Conservation (phyloP, 2,888 invertebrate genomes). For the Caradrina clavipalpis region DNA sequence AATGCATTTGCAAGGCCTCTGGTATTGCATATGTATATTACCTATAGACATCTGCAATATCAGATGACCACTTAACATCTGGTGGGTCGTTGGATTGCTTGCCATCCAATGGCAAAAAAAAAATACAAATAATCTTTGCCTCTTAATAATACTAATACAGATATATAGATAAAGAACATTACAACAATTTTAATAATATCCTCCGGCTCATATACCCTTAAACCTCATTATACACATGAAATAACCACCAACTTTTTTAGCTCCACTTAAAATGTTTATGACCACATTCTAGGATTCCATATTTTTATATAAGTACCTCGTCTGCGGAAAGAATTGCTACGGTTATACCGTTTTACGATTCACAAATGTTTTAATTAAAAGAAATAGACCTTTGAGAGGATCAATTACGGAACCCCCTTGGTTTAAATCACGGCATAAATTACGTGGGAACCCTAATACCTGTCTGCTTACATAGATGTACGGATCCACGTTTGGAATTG, state of each 20-base stretch:
- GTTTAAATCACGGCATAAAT: slow-evolving; percentile 57
- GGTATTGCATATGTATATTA: too few species aligned
- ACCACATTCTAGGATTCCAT: slow-evolving; percentile 54
- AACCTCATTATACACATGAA: slow-evolving; percentile 60
- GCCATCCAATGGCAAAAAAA: too few species aligned
- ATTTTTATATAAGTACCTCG: slow-evolving; percentile 56
- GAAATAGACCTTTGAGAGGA: slow-evolving; percentile 57
- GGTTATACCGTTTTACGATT: slow-evolving; percentile 57
- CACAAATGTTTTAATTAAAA: slow-evolving; percentile 63
- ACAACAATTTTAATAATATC: slow-evolving; percentile 32
- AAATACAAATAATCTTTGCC: too few species aligned
- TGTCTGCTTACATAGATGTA: slow-evolving; percentile 45
- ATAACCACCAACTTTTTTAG: slow-evolving; percentile 55
- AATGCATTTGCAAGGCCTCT: too few species aligned
- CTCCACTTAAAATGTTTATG: slow-evolving; percentile 63
- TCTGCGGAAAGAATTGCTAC: slow-evolving; percentile 54
- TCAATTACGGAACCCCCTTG: slow-evolving; percentile 56
- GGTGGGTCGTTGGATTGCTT: too few species aligned
- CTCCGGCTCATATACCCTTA: slow-evolving; percentile 9
- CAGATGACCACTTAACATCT: too few species aligned
- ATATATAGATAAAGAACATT: not conserved
- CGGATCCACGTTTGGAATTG: slow-evolving; percentile 19
- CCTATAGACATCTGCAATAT: too few species aligned
- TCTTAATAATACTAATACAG: too few species aligned
- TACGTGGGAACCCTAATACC: slow-evolving; percentile 50